These are phyloP conservation scores for Muntiacus reevesi DNA, from an alignment of 2,113 vertebrate species.

Conservation along the genomic window DNA sequence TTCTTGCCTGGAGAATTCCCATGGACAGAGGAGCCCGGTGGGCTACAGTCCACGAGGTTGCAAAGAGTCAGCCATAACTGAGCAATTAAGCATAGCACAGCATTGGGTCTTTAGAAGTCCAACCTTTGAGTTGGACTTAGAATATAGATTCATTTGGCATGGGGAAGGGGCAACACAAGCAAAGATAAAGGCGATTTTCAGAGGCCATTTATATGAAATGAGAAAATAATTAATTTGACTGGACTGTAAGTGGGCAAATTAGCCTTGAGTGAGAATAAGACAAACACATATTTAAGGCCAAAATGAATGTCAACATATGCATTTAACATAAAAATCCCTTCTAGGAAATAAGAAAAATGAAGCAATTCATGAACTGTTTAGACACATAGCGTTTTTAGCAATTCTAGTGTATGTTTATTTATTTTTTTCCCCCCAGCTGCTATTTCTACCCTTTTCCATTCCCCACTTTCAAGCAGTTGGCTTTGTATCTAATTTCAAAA, in stretches of 20 bases:
- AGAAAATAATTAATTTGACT: background rate
- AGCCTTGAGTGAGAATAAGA: background rate
- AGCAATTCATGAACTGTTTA: background rate
- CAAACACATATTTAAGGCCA: background rate
- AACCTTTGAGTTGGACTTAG: background rate
- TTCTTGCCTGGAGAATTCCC: background rate
- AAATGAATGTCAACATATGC: background rate
- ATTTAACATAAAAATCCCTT: background rate
- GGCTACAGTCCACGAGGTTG: background rate
- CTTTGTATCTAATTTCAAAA: background rate
- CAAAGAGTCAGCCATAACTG: background rate
- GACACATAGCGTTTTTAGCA: background rate
- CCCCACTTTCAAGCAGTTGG: background rate
- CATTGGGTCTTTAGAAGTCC: background rate
- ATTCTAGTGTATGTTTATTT: background rate
- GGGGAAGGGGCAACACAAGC: background rate
- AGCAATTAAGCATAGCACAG: background rate
- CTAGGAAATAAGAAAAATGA: background rate
- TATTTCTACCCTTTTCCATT: background rate
- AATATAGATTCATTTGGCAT: background rate
- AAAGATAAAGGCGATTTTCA: background rate
- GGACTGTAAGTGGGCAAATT: background rate
- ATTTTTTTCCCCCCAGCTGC: background rate
- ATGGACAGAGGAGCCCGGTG: rapidly evolving
- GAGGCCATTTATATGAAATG: background rate